These are phyloP conservation scores for Capitulum mitella DNA, from an alignment of 2,888 invertebrate species.

Conservation along the genomic window DNA sequence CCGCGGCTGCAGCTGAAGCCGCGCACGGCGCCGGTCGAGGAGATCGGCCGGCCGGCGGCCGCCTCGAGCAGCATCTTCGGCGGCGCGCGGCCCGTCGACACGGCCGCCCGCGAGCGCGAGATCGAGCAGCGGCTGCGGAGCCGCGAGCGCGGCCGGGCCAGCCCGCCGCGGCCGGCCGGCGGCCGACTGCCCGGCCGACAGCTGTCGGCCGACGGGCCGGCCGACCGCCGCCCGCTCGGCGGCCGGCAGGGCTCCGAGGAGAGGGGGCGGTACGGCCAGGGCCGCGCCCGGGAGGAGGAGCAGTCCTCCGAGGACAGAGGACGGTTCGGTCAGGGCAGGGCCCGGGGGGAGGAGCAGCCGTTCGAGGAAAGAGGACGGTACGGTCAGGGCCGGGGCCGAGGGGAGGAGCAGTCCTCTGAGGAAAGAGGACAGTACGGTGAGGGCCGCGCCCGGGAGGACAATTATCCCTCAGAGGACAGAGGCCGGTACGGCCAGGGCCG, in stretches of 20 bases:
- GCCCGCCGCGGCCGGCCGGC: not conserved
- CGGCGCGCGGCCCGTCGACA: slow-evolving; percentile 48
- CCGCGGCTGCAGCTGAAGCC: slow-evolving; percentile 20
- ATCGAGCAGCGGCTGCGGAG: slow-evolving; percentile 43
- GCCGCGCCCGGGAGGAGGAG: not conserved
- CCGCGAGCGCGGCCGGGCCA: slow-evolving; percentile 11
- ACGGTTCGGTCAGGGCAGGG: not conserved
- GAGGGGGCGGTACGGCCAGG: not conserved
- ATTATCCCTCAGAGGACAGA: not conserved
- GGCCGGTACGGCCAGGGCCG: not conserved
- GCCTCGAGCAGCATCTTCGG: slow-evolving; percentile 57
- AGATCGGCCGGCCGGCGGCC: slow-evolving; percentile 18
- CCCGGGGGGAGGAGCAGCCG: not conserved
- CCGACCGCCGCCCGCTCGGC: not conserved
- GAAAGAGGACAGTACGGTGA: not conserved
- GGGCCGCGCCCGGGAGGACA: not conserved
- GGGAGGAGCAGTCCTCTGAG: not conserved
- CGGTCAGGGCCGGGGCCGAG: not conserved
- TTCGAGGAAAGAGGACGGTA: not conserved
- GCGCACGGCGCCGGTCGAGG: slow-evolving; percentile 36
- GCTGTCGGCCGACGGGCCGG: too few species aligned
- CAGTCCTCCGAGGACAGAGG: not conserved
- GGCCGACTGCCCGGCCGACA: too few species aligned
- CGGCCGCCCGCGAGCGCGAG: slow-evolving; percentile 45
- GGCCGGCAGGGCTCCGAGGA: not conserved